Conservation (phyloP, 2,113 vertebrate species). For the Scomber scombrus region DNA sequence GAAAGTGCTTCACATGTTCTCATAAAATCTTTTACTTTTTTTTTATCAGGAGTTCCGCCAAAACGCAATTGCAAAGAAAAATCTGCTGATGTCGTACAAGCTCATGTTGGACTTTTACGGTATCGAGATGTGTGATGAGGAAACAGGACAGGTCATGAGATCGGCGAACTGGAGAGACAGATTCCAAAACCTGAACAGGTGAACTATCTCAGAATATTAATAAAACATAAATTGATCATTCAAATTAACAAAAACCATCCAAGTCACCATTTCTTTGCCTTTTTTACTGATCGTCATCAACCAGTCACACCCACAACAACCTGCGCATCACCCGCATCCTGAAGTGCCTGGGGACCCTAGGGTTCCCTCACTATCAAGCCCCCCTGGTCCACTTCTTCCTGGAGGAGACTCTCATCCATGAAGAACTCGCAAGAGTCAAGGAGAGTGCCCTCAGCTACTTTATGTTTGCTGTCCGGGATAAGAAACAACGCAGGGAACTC, state of each 20-base stretch:
- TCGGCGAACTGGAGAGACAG: slow-evolving; percentile 85
- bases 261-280: background rate
- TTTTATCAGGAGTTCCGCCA: slow-evolving; percentile 83
- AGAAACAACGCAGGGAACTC: slow-evolving; percentile 81
- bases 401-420: slow-evolving; percentile 85
- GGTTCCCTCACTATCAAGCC: slow-evolving; percentile 87
- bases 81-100: slow-evolving; percentile 88
- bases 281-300: slow-evolving; percentile 7
- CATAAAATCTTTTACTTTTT: background rate
- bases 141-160: slow-evolving; percentile 83
- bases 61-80: slow-evolving; percentile 69
- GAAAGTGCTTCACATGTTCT: background rate
- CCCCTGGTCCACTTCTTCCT: slow-evolving; percentile 94
- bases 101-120: slow-evolving; percentile 97
- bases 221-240: background rate
- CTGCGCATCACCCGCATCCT: slow-evolving; percentile 94
- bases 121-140: slow-evolving; percentile 75
- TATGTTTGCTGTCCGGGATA: slow-evolving; percentile 88
- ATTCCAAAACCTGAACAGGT: slow-evolving; percentile 91
- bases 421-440: slow-evolving; percentile 81
- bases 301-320: slow-evolving; percentile 90
- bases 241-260: background rate
- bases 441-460: slow-evolving; percentile 94
- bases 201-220: slow-evolving; percentile 31
- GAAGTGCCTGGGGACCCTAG: slow-evolving; percentile 94